Base-by-base conservation (phyloP, 2,888 invertebrate species). In the Eueremaeus valkanovi region DNA sequence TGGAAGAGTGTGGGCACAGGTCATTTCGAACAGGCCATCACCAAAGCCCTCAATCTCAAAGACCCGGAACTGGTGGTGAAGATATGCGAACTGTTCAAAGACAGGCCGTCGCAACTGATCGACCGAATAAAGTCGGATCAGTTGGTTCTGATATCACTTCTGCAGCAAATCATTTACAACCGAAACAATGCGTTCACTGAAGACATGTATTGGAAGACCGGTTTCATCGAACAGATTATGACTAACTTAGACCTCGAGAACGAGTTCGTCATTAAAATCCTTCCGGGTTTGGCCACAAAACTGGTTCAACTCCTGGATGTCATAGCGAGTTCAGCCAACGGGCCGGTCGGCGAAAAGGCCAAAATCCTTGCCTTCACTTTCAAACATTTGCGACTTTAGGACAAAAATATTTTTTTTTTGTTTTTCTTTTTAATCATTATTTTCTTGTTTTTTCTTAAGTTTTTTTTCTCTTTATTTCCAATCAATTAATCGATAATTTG, bases 101-200 rank as follows among this genome's bases (percentile, higher is more conserved):
- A 68, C 11, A 68, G 24, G 9, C 55, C 68, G 21, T 40, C 74
- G n/a, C 31, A 18, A 31, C 55, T 74, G 6, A 66, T 74, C 29
- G 40, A 74, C 0, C 6, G 21, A 6, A 70, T 74, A 13, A 61
- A 66, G 16, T 9, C 29, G 21, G 74, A 74, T 70, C 74, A 74
- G 27, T 36, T 55, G 27, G 49, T 73, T 42, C 73, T 76, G 31
- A n/a, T 73, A 21, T 76, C 70, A 21, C 49, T 73, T 18, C 21
- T 66, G 11, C 68, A 68, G 40, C 68, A 68, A 42, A 31, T 68
- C 24, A 68, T 68, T 42, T 33, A 63, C 21, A 61, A 61, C 16
- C 5, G 16, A n/a, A 68, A 40, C 21, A 21, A 36, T 13, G 21
- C 1, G 1, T 9, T 24, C 11, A 40, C 40, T 5, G 61, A 61